Evolutionary conservation across 2,888 invertebrate species (phyloP), one percentile per base, ranked within the genome.

Genomic region (Stomorhina lunata): DNA sequence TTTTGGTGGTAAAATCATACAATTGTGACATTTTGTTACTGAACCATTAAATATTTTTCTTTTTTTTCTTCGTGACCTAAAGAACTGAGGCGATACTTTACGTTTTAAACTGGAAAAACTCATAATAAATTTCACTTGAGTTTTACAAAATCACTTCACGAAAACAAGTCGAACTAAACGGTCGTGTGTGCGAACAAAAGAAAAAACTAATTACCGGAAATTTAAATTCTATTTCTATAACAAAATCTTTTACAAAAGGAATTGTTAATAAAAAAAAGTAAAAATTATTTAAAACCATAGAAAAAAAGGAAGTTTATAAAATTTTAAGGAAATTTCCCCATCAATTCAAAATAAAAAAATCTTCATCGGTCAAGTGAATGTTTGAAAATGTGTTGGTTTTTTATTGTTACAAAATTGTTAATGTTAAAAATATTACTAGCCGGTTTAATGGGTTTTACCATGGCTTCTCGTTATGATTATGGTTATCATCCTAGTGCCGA

Each of bases 401-500:
- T 85, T 61, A 84, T 86, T 57, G 86, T 87, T 27, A 79, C 84
- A 6, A 85, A 86, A 79, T 59, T 87, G 71, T 65, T 88, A 59
- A 82, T 86, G 65, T 80, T 87, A 78, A 85, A 86, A 73, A 84
- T 87, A 20, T 61, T 89, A 45, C 71, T 86, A 29, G 84, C 84
- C 69, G 84, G 73, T 45, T 72, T 84, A 45, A 59, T 72, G 34
- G 78, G 45, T 7, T 37, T 82, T 15, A 68, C 5, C 22, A 48
- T 65, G 34, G 66, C 61, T 34, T 12, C 69, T 6, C 85, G 84
- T 61, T 89, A 89, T 43, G 88, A 89, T 61, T 88, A 86, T 55
- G 90, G 89, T 66, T 90, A 90, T 81, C 88, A 90, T 86, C 89
- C 90, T 22, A 90, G 90, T 71, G 90, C 89, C 65, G 90, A 90